A percentile compares a stretch with the other conserved stretches of the same genome.
phyloP scores from a whole-genome alignment of 1,140 invertebrate species.

The Papilio dardanus region DNA sequence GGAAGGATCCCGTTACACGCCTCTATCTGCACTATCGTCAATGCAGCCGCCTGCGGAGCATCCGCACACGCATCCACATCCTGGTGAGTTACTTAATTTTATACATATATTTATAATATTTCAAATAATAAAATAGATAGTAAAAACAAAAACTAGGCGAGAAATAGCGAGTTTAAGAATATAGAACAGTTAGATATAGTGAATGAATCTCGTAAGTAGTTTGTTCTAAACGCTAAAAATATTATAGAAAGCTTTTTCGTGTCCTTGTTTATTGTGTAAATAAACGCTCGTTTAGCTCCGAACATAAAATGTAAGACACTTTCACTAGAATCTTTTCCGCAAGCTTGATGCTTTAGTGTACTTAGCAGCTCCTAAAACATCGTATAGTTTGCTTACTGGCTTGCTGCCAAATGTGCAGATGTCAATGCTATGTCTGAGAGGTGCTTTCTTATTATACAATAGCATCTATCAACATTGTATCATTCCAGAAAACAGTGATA shows the following conservation, averaged over 20 bases:
- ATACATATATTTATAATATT: neutral
- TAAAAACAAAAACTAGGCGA: neutral
- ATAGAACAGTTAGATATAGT: neutral
- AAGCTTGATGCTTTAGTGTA: constrained; percentile 15
- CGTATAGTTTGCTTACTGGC: constrained; percentile 49
- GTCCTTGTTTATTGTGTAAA: constrained; percentile 35
- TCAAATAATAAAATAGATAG: neutral
- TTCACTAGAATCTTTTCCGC: constrained; percentile 27
- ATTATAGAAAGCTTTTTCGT: constrained; percentile 32
- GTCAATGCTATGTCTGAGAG: constrained; percentile 54
- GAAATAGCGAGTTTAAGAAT: neutral
- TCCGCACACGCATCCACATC: constrained; percentile 78
- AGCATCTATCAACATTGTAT: neutral
- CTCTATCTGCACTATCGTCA: constrained; percentile 91
- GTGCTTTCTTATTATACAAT: constrained; percentile 38
- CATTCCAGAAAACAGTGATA: neutral
- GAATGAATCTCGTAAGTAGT: neutral
- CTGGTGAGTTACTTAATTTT: constrained; percentile 57
- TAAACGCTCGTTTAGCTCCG: constrained; percentile 29
- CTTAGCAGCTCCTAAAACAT: constrained; percentile 29
- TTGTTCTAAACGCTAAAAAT: constrained; percentile 14
- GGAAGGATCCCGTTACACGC: constrained; percentile 85
- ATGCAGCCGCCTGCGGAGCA: constrained; percentile 91
- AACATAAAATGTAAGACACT: constrained; percentile 27
- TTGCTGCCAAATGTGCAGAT: constrained; percentile 55